Conservation (phyloP, 1,140 invertebrate genomes). For the Bombus picipes region DNA sequence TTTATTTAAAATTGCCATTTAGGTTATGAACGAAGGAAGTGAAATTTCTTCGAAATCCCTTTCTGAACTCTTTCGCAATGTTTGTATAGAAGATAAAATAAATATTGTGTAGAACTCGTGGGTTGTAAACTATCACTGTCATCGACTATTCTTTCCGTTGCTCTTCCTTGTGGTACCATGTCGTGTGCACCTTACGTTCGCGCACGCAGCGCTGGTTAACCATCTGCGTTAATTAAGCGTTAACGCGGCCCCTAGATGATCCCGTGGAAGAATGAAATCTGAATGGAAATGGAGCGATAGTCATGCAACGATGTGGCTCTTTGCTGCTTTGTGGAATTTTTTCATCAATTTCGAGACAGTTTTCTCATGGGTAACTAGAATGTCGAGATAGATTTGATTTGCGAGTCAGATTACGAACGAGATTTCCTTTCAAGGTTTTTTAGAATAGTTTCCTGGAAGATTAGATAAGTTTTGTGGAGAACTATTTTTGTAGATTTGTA, state of each 20-base stretch:
- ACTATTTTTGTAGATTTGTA: too few species aligned
- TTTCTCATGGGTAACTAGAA: not conserved
- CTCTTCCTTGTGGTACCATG: not conserved
- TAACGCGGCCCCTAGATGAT: not conserved
- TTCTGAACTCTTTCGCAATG: too few species aligned
- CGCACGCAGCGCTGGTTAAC: not conserved
- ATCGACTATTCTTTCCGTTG: not conserved
- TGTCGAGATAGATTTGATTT: not conserved
- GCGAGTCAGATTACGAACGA: not conserved
- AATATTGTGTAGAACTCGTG: too few species aligned
- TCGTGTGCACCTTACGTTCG: not conserved
- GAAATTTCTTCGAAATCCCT: too few species aligned
- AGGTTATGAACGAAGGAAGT: too few species aligned
- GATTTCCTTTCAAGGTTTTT: not conserved
- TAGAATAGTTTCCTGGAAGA: not conserved
- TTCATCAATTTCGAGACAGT: not conserved
- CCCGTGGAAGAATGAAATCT: not conserved
- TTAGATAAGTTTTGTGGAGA: not conserved
- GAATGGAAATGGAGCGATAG: not conserved
- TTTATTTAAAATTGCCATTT: too few species aligned
- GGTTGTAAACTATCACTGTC: too few species aligned
- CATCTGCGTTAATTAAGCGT: slow-evolving; percentile 23
- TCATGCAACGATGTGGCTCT: rapidly evolving
- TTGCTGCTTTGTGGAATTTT: not conserved
- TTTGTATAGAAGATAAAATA: too few species aligned